These are phyloP conservation scores for Sinotaia quadrata DNA, from an alignment of 2,888 invertebrate genomes.

Conservation along the genomic window DNA sequence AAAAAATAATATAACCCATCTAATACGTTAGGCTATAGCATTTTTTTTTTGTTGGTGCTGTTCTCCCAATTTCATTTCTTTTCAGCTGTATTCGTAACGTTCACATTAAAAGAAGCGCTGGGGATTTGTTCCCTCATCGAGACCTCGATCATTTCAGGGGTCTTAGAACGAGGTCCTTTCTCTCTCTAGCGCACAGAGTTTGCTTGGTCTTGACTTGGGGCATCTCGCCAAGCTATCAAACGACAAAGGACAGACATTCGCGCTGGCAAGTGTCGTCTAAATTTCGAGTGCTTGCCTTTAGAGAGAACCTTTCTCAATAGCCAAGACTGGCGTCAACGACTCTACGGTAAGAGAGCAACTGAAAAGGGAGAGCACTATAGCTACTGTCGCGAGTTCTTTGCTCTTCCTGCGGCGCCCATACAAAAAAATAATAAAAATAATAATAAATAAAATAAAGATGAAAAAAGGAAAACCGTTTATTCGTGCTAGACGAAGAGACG, in stretches of 20 bases:
- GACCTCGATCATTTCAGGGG: too few relatives aligned
- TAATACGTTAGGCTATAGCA: too few relatives aligned
- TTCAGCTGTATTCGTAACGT: too few relatives aligned
- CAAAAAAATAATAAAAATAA: too few relatives aligned
- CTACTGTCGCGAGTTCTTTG: conserved; percentile 4
- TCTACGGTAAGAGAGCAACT: neutral
- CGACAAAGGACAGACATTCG: conserved; percentile 7
- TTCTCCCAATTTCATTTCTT: too few relatives aligned
- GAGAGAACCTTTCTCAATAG: neutral
- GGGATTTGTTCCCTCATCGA: too few relatives aligned
- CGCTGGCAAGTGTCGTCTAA: conserved; percentile 22
- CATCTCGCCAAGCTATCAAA: neutral
- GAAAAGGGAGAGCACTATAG: conserved; percentile 15
- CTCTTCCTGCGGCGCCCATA: neutral
- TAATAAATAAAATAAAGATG: too few relatives aligned
- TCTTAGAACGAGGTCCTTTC: neutral
- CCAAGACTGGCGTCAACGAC: neutral
- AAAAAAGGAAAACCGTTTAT: too few relatives aligned
- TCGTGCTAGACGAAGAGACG: too few relatives aligned
- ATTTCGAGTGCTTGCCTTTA: conserved; percentile 26
- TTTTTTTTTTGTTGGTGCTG: too few relatives aligned
- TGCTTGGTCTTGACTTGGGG: conserved; percentile 10
- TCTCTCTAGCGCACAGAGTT: neutral
- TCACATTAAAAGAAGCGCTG: too few relatives aligned
- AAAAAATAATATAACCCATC: too few relatives aligned